These are phyloP conservation scores for Caerostris darwini DNA, from an alignment of 1,140 invertebrate species.

Conservation along the genomic window DNA sequence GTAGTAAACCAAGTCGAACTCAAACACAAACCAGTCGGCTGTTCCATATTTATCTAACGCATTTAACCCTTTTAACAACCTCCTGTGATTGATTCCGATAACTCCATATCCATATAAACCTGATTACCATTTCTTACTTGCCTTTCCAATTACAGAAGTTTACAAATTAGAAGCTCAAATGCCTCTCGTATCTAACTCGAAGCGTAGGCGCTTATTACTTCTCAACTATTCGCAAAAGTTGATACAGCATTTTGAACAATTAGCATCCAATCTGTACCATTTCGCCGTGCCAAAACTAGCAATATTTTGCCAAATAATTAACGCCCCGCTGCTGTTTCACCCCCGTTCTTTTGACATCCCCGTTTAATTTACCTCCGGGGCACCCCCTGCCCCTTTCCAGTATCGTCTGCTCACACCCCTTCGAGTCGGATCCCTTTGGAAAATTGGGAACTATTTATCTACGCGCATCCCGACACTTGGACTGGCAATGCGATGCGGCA, in stretches of 20 bases:
- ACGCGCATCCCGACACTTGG: neutral
- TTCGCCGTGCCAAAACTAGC: neutral
- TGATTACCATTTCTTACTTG: too few species aligned
- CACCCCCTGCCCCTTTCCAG: neutral
- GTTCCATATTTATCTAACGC: too few species aligned
- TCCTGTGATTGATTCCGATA: too few species aligned
- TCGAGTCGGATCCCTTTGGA: neutral
- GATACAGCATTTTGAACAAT: conserved; percentile 7
- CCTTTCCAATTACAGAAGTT: too few species aligned
- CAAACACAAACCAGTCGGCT: too few species aligned
- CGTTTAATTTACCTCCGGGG: conserved; percentile 26
- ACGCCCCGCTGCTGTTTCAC: neutral
- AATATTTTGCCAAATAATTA: neutral
- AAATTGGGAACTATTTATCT: conserved; percentile 66
- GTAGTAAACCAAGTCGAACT: too few species aligned
- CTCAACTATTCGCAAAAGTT: neutral
- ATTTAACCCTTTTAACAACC: too few species aligned
- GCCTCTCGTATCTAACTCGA: too few species aligned
- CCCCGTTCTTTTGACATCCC: conserved; percentile 6
- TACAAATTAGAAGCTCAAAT: too few species aligned
- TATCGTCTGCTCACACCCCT: neutral
- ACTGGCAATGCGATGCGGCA: conserved; percentile 19
- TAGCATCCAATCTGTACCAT: neutral
- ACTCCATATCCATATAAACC: too few species aligned
- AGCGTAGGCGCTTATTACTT: too few species aligned